These are phyloP conservation scores for Steinernema feltiae DNA, from an alignment of 1,140 invertebrate genomes.

Conservation along the genomic window DNA sequence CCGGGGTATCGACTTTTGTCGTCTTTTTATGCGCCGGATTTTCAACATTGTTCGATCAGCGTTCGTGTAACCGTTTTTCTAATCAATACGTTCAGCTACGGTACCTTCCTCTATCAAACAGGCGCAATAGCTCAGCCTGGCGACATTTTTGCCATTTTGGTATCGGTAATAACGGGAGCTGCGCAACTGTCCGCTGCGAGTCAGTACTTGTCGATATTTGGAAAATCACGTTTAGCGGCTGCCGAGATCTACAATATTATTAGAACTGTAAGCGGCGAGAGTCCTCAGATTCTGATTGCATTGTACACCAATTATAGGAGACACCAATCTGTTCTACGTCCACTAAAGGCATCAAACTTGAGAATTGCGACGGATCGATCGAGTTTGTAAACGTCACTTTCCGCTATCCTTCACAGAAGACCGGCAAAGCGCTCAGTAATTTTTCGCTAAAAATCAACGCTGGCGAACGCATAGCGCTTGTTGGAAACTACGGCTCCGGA, in stretches of 20 bases:
- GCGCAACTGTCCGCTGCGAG: neutral
- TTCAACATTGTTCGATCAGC: neutral
- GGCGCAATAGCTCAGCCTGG: neutral
- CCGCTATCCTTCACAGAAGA: constrained; percentile 46
- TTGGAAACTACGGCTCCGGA: constrained; percentile 58
- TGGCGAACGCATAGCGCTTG: constrained; percentile 56
- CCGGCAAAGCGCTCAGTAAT: constrained; percentile 47
- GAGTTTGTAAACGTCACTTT: constrained; percentile 42
- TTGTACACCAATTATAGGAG: neutral
- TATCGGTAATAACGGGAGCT: neutral
- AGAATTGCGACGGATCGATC: constrained; percentile 28
- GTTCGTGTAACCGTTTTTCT: neutral
- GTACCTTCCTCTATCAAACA: neutral
- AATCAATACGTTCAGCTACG: neutral
- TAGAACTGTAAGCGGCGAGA: neutral
- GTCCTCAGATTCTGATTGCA: no score
- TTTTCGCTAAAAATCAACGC: constrained; percentile 44
- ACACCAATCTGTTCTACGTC: neutral
- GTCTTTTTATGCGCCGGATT: neutral
- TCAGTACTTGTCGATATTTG: neutral
- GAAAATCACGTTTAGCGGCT: neutral
- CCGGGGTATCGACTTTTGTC: neutral
- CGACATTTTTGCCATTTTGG: neutral
- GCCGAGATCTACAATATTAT: neutral
- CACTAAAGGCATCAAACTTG: neutral